These are phyloP conservation scores for Beris chalybata DNA, from an alignment of 2,888 invertebrate genomes.

Conservation along the genomic window DNA sequence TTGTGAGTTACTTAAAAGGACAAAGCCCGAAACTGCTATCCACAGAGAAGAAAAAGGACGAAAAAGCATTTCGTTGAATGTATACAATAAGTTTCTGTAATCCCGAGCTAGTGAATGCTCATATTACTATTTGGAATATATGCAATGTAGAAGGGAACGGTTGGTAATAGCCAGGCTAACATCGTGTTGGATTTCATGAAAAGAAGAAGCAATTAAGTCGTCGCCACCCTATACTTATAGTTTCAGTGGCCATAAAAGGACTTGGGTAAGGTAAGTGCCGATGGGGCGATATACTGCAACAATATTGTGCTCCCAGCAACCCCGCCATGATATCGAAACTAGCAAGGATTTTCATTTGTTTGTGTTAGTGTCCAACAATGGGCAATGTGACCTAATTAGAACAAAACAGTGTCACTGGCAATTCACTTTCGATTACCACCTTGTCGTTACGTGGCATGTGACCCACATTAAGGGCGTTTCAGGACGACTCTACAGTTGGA, in stretches of 20 bases:
- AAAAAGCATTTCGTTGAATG: too few relatives aligned
- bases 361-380: too few relatives aligned
- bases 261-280: slow-evolving; percentile 17
- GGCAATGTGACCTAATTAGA: too few relatives aligned
- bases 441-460: too few relatives aligned
- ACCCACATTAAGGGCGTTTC: too few relatives aligned
- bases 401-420: too few relatives aligned
- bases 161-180: background rate
- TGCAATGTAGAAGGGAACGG: background rate
- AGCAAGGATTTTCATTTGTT: too few relatives aligned
- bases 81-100: slow-evolving; percentile 25
- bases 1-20: slow-evolving; percentile 16
- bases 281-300: slow-evolving; percentile 17
- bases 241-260: slow-evolving; percentile 17
- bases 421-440: too few relatives aligned
- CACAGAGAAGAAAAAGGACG: background rate
- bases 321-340: too few relatives aligned
- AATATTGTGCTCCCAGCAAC: slow-evolving; percentile 15
- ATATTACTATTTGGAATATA: slow-evolving; percentile 12
- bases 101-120: slow-evolving; percentile 20
- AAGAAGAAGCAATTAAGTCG: slow-evolving; percentile 30
- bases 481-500: too few relatives aligned
- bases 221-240: slow-evolving; percentile 31
- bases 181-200: slow-evolving; percentile 24
- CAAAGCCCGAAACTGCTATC: slow-evolving; percentile 2